A percentile compares a stretch with the other conserved stretches of the same genome.
phyloP scores from a whole-genome alignment of 2,797 vertebrate genomes.

The Chanos chanos region DNA sequence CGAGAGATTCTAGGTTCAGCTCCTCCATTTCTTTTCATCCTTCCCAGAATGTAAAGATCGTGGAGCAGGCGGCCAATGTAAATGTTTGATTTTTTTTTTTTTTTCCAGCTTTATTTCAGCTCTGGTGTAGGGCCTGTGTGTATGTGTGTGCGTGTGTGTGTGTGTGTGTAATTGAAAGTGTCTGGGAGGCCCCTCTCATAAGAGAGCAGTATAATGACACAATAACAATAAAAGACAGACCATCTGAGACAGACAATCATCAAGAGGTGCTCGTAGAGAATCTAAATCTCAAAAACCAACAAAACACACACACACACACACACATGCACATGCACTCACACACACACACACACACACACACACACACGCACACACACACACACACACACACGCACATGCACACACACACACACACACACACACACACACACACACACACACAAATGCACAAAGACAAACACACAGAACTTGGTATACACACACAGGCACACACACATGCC shows the following conservation, averaged over 20 bases:
- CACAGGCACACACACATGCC: constrained; percentile 8
- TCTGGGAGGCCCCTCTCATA: constrained; percentile 46
- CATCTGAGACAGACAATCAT: constrained; percentile 78
- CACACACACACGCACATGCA: constrained; percentile 9
- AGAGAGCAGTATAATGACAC: constrained; percentile 70
- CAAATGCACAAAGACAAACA: constrained; percentile 25
- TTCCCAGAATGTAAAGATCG: constrained; percentile 40
- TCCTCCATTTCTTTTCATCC: constrained; percentile 30
- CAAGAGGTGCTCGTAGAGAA: constrained; percentile 26
- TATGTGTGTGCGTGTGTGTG: background rate
- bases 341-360: constrained; percentile 33
- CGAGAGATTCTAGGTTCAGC: constrained; percentile 44
- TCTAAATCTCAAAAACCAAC: too few relatives aligned
- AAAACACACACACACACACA: too few relatives aligned
- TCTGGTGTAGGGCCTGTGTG: constrained; percentile 27
- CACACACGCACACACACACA: constrained; percentile 31
- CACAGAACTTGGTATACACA: constrained; percentile 8
- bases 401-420: constrained; percentile 4
- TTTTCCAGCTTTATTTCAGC: background rate
- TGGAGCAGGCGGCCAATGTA: constrained; percentile 39
- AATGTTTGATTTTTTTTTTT: constrained; percentile 31
- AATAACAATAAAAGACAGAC: constrained; percentile 76
- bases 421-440: constrained; percentile 24
- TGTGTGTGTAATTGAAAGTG: constrained; percentile 36
- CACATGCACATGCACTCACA: constrained; percentile 47